Base-by-base conservation (phyloP, 2,888 invertebrate species). In the Balanococcus diminutus region DNA sequence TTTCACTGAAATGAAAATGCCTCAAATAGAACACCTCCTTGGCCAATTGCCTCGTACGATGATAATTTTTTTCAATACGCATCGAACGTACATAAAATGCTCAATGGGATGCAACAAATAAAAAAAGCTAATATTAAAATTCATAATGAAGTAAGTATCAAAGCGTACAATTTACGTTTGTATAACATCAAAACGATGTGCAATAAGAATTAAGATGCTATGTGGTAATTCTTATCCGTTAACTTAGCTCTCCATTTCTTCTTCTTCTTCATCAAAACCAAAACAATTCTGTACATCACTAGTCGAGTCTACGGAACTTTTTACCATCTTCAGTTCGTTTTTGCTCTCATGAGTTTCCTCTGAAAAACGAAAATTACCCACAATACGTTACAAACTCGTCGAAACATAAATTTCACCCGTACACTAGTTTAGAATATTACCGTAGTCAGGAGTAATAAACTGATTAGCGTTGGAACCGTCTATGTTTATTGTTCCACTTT, bases 251-350 rank as follows among this genome's bases (percentile, higher is more conserved):
- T 86, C 86, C 28, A 56, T 87, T 75, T 88, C 88, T 82, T 88
- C 88, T 19, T 88, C 88, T 79, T 88, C 95, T 88, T 92, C 92
- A 90, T 95, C 95, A 90, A 96, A 96, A 2, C 96, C 96, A 88
- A 96, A 96, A 90, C 96, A 96, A 22, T 93, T 93, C 89, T 95
- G 93, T 90, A 95, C 94, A 87, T 96, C 96, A 88, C 93, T 85
- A 81, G 67, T 82, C 81, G 85, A 87, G 75, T 86, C 86, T 3
- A 32, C 32, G 5, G 75, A n/a, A 42, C n/a, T 39, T 31, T 85
- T 85, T 11, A 31, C 8, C 2, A 42, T 79, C 16, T 72, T 22
- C 32, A 5, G n/a, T 14, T 42, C 31, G 46, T 11, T 39, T 42
- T 28, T 79, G 22, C 11, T n/a, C 16, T 72, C 75, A 19, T 9